These are phyloP conservation scores for Harpalus rufipes DNA, from an alignment of 2,888 invertebrate genomes.

Conservation along the genomic window DNA sequence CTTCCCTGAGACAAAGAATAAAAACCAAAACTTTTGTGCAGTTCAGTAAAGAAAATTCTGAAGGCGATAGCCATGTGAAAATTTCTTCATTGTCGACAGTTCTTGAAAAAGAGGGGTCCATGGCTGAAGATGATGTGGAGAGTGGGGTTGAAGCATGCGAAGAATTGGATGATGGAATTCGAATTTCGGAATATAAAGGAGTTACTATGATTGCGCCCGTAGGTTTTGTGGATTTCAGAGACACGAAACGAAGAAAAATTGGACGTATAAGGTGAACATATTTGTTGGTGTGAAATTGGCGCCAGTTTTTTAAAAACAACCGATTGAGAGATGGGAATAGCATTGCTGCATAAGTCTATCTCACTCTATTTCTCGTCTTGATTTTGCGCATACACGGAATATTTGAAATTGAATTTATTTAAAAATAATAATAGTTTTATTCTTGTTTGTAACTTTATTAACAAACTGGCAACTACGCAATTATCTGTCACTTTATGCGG, in stretches of 20 bases:
- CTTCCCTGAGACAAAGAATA: conserved; percentile 43
- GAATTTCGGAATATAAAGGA: not conserved
- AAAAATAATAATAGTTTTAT: no score
- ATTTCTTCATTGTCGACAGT: conserved; percentile 72
- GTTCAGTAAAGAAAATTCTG: conserved; percentile 39
- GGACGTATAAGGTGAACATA: not conserved
- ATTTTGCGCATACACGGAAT: no score
- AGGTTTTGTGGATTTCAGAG: conserved; percentile 70
- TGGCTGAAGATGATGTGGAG: conserved; percentile 72
- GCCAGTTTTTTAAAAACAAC: no score
- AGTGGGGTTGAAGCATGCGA: conserved; percentile 75
- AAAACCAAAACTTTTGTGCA: conserved; percentile 54
- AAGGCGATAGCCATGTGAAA: conserved; percentile 67
- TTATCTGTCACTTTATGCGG: no score
- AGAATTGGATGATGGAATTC: conserved; percentile 68
- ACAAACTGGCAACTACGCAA: no score
- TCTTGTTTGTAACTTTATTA: no score
- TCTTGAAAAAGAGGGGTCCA: conserved; percentile 68
- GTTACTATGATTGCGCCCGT: conserved; percentile 73
- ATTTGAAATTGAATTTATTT: no score
- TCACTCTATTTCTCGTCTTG: no score
- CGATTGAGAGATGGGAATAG: no score
- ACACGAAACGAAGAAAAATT: not conserved
- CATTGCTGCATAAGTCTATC: no score
- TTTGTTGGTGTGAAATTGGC: no score